These are phyloP conservation scores for Auanema sp. DNA, from an alignment of 2,888 invertebrate species.

Conservation along the genomic window DNA sequence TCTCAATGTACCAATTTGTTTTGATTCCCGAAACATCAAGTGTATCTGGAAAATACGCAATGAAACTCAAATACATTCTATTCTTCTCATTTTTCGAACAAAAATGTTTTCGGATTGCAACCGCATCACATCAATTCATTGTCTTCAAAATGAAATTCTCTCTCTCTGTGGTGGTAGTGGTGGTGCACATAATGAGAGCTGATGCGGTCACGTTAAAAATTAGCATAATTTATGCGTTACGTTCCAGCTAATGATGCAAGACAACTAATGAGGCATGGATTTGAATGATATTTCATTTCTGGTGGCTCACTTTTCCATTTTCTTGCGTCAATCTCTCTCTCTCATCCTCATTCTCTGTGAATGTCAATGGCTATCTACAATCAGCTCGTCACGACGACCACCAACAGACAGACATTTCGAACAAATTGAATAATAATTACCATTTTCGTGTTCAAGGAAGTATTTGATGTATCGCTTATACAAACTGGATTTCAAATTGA, in stretches of 20 bases:
- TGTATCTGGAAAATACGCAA: conserved; percentile 32
- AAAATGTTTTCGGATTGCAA: background rate
- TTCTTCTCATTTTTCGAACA: background rate
- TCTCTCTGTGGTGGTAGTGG: too few species aligned
- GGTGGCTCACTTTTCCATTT: background rate
- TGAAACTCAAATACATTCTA: background rate
- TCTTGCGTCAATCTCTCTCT: too few species aligned
- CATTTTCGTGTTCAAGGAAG: conserved; percentile 42
- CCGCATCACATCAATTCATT: conserved; percentile 1
- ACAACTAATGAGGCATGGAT: too few species aligned
- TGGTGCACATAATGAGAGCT: too few species aligned
- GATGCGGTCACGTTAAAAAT: too few species aligned
- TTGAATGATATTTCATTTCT: background rate
- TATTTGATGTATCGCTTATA: conserved; percentile 50
- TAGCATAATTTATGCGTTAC: too few species aligned
- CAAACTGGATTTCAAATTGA: conserved; percentile 44
- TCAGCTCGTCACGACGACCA: too few species aligned
- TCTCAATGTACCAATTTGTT: conserved; percentile 52
- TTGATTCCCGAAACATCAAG: conserved; percentile 34
- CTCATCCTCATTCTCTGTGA: too few species aligned
- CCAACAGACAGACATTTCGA: too few species aligned
- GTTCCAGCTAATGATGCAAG: too few species aligned
- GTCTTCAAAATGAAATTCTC: too few species aligned
- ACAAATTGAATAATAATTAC: conserved; percentile 8
- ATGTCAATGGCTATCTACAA: too few species aligned